Base-by-base conservation (phyloP, 2,888 invertebrate species). In the Leistus spinibarbis region DNA sequence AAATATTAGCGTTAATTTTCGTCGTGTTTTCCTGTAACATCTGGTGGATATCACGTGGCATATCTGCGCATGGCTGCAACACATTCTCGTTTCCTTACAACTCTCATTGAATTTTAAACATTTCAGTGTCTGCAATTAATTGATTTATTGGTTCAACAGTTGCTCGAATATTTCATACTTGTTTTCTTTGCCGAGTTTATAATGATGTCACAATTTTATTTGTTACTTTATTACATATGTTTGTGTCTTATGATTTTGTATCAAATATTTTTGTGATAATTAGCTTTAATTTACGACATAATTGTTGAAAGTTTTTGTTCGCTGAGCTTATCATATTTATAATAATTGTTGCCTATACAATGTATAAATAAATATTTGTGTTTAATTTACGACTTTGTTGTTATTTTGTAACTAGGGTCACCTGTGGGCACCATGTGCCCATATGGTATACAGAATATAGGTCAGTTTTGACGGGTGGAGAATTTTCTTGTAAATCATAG, bases 11-110 rank as follows among this genome's bases (percentile, higher is more conserved):
- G 40, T 13, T 40, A 40, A 40, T 40, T 40, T 40, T 40, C 40
- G 40, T 40, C 40, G 7, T 40, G 40, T 40, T 40, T 40, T 40
- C 40, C 40, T 63, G n/a, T 19, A 63, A 22, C 56, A 71, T 71
- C 64, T 63, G 20, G 54, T 23, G 23, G n/a, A 17, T 23, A 72
- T 72, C 72, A 72, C 72, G 72, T 72, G 72, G 72, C 66, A 56
- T 5, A 5, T 10, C 27, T 40, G 40, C 40, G 40, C 40, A 40
- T 40, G 40, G 7, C 40, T 40, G 7, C 5, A 40, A 40, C 40
- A 22, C 54, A 23, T 65, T 66, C 57, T 66, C 65, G 64, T 60
- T 70, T 71, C 72, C 24, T 66, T 57, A 23, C 64, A 40, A 40
- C 40, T 17, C 60, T 57, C 72, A 65, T 66, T 66, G 72, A 72